These are phyloP conservation scores for Drosophila lacteicornis DNA, from an alignment of 1,140 invertebrate species.

Conservation along the genomic window DNA sequence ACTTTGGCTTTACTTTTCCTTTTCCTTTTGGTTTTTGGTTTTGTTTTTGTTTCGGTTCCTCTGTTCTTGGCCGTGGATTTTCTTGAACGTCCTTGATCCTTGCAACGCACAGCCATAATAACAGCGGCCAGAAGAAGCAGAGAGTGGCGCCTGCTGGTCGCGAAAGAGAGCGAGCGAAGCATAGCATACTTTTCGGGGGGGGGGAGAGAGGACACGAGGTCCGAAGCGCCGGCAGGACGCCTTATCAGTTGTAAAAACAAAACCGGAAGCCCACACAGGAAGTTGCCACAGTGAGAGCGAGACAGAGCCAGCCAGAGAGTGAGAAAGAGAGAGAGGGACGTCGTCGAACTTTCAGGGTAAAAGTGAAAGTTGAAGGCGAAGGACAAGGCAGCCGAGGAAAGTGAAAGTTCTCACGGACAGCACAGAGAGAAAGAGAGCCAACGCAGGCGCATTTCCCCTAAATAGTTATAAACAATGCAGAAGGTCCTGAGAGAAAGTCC, in stretches of 20 bases:
- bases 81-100: constrained; percentile 84
- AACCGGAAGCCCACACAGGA: constrained; percentile 82
- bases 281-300: constrained; percentile 48
- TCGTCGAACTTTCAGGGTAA: constrained; percentile 79
- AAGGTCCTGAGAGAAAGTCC: constrained; percentile 5
- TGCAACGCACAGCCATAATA: constrained; percentile 78
- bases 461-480: constrained; percentile 66
- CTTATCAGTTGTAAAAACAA: constrained; percentile 83
- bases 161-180: constrained; percentile 36
- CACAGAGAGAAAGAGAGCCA: constrained; percentile 17
- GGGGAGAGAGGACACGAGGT: constrained; percentile 14
- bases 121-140: constrained; percentile 39
- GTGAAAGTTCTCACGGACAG: constrained; percentile 62
- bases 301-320: constrained; percentile 12
- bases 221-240: constrained; percentile 64
- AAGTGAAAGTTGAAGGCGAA: constrained; percentile 78
- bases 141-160: constrained; percentile 73
- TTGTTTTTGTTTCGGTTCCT: constrained; percentile 36
- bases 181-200: constrained; percentile 71
- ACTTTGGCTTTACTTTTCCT: constrained; percentile 28
- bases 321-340: constrained; percentile 29
- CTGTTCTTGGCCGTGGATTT: constrained; percentile 56
- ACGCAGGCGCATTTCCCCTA: constrained; percentile 38
- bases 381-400: constrained; percentile 71
- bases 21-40: constrained; percentile 62